These are phyloP conservation scores for Ciconia boyciana DNA, from an alignment of 2,113 vertebrate genomes.

Conservation along the genomic window DNA sequence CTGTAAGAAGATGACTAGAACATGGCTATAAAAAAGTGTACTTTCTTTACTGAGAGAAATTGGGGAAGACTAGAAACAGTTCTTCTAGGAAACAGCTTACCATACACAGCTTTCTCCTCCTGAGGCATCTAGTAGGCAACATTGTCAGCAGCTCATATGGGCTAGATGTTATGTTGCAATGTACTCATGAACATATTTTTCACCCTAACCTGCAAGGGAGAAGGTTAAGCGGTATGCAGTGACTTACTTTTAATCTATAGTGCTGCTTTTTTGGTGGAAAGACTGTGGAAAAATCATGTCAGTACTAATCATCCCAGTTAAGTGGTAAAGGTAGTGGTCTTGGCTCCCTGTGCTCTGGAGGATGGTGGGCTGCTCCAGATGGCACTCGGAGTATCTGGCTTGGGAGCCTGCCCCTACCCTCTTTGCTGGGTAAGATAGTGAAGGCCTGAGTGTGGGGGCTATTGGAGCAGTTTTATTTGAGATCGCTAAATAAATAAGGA, in stretches of 20 bases:
- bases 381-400: neutral
- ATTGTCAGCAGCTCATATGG: neutral
- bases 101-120: neutral
- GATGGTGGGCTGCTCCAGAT: neutral
- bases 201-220: neutral
- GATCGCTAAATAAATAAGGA: neutral
- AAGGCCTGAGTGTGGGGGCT: neutral
- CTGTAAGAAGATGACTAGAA: neutral
- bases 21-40: neutral
- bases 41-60: neutral
- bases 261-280: neutral
- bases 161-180: neutral
- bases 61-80: neutral
- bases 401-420: neutral
- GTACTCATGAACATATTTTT: neutral
- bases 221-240: neutral
- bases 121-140: neutral
- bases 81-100: neutral
- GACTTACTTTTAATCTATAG: neutral
- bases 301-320: neutral
- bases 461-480: neutral
- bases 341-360: neutral
- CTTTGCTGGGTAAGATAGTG: fast-evolving
- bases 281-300: neutral
- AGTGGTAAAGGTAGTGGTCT: neutral